These are phyloP conservation scores for Galbula dea DNA, from an alignment of 2,113 vertebrate genomes.

Conservation along the genomic window DNA sequence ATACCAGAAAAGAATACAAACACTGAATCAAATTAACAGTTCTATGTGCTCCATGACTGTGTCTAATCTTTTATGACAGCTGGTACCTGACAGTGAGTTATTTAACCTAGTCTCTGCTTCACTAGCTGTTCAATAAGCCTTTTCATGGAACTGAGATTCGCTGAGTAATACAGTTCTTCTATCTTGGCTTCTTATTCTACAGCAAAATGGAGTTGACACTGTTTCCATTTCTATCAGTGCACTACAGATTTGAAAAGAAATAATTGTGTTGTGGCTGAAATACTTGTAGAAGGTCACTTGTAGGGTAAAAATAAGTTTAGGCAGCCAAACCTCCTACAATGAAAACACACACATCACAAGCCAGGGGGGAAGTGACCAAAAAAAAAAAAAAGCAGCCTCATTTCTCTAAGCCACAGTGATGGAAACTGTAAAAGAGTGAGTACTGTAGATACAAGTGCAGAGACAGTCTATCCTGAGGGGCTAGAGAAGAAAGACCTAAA, in stretches of 20 bases:
- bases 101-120: conserved; percentile 65
- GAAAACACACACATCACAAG: not conserved
- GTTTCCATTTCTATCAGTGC: conserved; percentile 44
- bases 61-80: conserved; percentile 75
- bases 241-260: conserved; percentile 49
- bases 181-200: conserved; percentile 26
- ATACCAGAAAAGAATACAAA: conserved; percentile 53
- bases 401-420: not conserved
- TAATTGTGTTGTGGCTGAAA: conserved; percentile 12
- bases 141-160: conserved; percentile 55
- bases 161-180: conserved; percentile 61
- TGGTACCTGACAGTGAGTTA: conserved; percentile 73
- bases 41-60: conserved; percentile 51
- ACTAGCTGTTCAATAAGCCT: conserved; percentile 68
- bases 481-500: not conserved
- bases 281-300: conserved; percentile 18
- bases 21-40: conserved; percentile 63
- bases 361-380: accelerated
- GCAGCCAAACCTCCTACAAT: not conserved
- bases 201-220: conserved; percentile 44
- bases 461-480: not conserved
- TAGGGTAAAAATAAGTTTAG: conserved; percentile 27
- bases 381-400: not conserved
- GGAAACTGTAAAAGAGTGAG: not conserved
- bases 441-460: not conserved